These are phyloP conservation scores for Drosophila elegans DNA, from an alignment of 1,140 invertebrate species.

Conservation along the genomic window DNA sequence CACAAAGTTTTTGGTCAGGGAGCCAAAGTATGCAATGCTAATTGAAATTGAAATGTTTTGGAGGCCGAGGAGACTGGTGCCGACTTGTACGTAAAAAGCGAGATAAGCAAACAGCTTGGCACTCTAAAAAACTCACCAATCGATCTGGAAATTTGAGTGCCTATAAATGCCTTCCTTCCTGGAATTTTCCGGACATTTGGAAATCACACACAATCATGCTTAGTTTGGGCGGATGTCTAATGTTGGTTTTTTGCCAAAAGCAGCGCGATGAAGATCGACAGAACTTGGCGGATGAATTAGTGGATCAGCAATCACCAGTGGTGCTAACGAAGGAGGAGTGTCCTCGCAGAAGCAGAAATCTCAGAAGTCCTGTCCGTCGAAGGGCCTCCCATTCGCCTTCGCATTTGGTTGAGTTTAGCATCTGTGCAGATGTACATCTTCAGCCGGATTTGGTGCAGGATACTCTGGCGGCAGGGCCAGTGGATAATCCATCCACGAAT, in stretches of 20 bases:
- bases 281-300: constrained; percentile 30
- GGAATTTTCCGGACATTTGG: neutral
- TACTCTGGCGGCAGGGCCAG: neutral
- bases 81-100: neutral
- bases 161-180: constrained; percentile 6
- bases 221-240: constrained; percentile 33
- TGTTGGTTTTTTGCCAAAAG: constrained; percentile 36
- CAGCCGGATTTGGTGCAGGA: neutral
- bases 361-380: neutral
- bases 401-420: constrained; percentile 29
- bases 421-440: constrained; percentile 52
- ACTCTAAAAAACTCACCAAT: neutral
- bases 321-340: neutral
- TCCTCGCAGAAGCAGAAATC: neutral
- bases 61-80: constrained; percentile 1
- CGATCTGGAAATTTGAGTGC: neutral
- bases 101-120: constrained; percentile 20
- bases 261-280: constrained; percentile 40
- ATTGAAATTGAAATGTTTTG: constrained; percentile 57
- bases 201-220: constrained; percentile 17
- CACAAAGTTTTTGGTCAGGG: constrained; percentile 18
- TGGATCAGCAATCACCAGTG: constrained; percentile 7
- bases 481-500: no score
- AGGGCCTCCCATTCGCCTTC: constrained; percentile 56
- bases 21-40: constrained; percentile 58